A percentile compares a stretch with the other conserved stretches of the same genome.
Evolutionary conservation across 2,888 invertebrate genomes (phyloP).

Genomic region (Aromia moschata): DNA sequence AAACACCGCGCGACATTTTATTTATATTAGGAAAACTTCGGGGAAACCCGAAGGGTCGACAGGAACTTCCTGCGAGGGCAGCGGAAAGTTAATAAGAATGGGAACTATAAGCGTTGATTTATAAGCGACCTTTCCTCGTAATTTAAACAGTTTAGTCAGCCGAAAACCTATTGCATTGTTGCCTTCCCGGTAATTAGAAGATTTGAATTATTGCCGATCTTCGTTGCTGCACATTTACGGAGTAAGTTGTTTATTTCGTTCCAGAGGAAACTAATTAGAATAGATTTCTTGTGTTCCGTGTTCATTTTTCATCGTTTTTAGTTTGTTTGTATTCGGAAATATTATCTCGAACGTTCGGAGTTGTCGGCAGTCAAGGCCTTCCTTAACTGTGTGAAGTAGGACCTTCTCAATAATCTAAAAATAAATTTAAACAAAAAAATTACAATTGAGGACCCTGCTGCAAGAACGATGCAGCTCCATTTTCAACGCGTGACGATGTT

Average conservation of each 20-base stretch:
- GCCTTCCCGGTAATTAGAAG: not conserved
- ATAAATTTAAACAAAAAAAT: too few relatives aligned
- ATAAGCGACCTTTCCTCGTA: slow-evolving; percentile 7
- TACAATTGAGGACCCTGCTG: too few relatives aligned
- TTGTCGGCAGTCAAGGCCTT: too few relatives aligned
- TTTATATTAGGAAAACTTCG: slow-evolving; percentile 10
- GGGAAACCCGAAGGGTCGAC: not conserved
- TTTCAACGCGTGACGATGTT: too few relatives aligned
- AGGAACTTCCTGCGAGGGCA: not conserved
- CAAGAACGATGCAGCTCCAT: too few relatives aligned
- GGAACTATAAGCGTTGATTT: slow-evolving; percentile 14
- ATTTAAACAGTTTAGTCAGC: slow-evolving; percentile 5
- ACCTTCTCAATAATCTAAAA: too few relatives aligned
- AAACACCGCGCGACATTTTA: slow-evolving; percentile 13
- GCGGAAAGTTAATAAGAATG: slow-evolving; percentile 9
- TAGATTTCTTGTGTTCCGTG: too few relatives aligned
- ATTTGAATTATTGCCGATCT: not conserved
- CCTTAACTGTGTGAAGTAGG: too few relatives aligned
- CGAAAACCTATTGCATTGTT: not conserved
- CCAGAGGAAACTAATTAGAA: not conserved
- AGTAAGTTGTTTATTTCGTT: not conserved
- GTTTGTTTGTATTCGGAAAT: too few relatives aligned
- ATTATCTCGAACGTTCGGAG: too few relatives aligned
- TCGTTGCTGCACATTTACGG: not conserved
- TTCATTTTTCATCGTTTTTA: too few relatives aligned